Evolutionary conservation across 2,888 invertebrate genomes (phyloP), one percentile per base, ranked within the genome.

Genomic region (Rhodophaea formosa): DNA sequence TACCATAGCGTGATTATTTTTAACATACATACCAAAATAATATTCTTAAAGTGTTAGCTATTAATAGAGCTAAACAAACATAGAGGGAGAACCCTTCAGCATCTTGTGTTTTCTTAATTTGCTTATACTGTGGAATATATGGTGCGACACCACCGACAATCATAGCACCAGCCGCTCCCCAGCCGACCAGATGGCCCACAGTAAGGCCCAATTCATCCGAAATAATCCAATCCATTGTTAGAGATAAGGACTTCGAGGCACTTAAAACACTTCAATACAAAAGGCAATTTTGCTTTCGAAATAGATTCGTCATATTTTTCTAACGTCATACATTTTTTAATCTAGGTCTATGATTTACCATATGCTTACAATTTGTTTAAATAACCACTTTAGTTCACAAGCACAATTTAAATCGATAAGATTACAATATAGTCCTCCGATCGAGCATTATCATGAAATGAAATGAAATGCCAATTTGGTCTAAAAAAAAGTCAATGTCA

Each of bases 71-170:
- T 69, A 99, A 93, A 84, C 99, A 99, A 56, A 99, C 99, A 83
- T 97, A 97, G 51, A 98, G 92, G 0, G 99, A 99, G 89, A 99
- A 99, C 10, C 99, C 99, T 72, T 98, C 98, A 14, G 98, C 96
- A 92, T 98, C 98, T 84, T 97, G 96, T 39, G 96, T 96, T 71
- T 93, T 94, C 80, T 94, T 95, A 62, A 99, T 99, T 89, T 99
- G 98, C 69, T 95, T 93, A 80, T 99, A 99, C 79, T 99, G 99
- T 42, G 99, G 99, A 71, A 99, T 96, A 79, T 98, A 99, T 29
- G 99, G 99, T 63, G 98, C 95, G 44, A 98, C 95, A 69, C 99
- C 99, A 57, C 99, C 99, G 72, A 98, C 94, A 62, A 99, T 96
- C 97, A 99, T 98, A 63, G 97, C 97, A 59, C 94, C 94, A 62